Evolutionary conservation across 2,797 vertebrate genomes (phyloP).

Genomic region (Triplophysa bombifrons): DNA sequence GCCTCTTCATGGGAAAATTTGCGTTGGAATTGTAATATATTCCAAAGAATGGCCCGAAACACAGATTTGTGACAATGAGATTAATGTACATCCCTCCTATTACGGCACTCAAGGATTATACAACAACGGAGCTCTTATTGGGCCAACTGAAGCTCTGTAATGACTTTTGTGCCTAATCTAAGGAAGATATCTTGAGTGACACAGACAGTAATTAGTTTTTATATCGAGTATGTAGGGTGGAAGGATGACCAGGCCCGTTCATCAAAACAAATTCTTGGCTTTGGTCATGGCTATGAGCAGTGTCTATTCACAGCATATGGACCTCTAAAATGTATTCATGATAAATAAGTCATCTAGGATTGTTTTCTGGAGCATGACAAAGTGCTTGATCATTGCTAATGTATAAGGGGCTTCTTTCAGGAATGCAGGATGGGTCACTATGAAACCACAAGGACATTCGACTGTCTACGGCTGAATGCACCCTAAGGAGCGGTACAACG

Average conservation of each 20-base stretch:
- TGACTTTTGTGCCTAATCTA: slow-evolving; percentile 67
- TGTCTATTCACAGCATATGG: slow-evolving; percentile 63
- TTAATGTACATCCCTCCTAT: slow-evolving; percentile 58
- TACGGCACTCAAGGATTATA: slow-evolving; percentile 62
- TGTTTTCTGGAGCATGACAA: slow-evolving; percentile 52
- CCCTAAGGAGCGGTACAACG: slow-evolving; percentile 18
- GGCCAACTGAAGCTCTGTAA: slow-evolving; percentile 57
- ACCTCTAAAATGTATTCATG: slow-evolving; percentile 55
- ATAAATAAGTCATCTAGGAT: slow-evolving; percentile 61
- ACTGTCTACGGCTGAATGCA: slow-evolving; percentile 9
- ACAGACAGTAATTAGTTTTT: slow-evolving; percentile 72
- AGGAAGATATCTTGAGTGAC: slow-evolving; percentile 71
- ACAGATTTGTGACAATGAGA: slow-evolving; percentile 62
- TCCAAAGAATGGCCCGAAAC: slow-evolving; percentile 53
- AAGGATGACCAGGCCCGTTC: slow-evolving; percentile 67
- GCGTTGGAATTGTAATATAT: slow-evolving; percentile 58
- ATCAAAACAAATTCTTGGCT: slow-evolving; percentile 55
- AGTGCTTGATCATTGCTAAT: slow-evolving; percentile 54
- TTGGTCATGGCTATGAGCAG: slow-evolving; percentile 62
- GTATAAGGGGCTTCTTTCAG: slow-evolving; percentile 59
- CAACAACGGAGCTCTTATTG: slow-evolving; percentile 58
- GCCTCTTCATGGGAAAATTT: slow-evolving; percentile 48
- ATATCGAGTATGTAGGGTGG: slow-evolving; percentile 74
- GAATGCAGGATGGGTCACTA: slow-evolving; percentile 61
- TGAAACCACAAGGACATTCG: slow-evolving; percentile 54